Conservation (phyloP, 2,888 invertebrate species). For the Meta bourneti region DNA sequence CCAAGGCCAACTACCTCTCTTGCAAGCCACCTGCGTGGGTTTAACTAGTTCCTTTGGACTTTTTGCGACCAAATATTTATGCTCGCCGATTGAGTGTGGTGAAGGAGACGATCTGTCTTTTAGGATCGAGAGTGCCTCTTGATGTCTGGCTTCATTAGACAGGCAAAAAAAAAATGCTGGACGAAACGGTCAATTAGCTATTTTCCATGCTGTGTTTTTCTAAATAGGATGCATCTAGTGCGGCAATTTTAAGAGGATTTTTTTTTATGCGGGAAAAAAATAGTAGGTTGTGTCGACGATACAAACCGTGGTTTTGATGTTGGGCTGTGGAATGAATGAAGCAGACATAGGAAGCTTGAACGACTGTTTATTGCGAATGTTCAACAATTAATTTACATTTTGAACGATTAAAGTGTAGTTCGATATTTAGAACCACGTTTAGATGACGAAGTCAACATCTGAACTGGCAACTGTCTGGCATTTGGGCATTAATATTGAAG, state of each 20-base stretch:
- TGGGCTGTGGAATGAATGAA: no score
- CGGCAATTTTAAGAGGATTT: background rate
- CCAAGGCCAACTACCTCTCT: constrained; percentile 56
- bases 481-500: no score
- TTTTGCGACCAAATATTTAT: constrained; percentile 40
- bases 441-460: no score
- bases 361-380: no score
- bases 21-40: constrained; percentile 47
- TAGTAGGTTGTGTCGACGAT: background rate
- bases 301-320: no score
- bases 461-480: no score
- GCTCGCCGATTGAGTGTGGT: constrained; percentile 17
- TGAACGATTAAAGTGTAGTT: no score
- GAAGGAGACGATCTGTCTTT: constrained; percentile 7
- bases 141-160: background rate
- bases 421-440: no score
- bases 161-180: background rate
- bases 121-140: background rate
- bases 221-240: background rate
- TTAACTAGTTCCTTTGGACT: constrained; percentile 42
- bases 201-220: background rate
- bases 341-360: no score
- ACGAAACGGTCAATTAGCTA: background rate
- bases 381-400: no score
- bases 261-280: no score